A percentile compares a stretch with the other conserved stretches of the same genome.
phyloP scores from a whole-genome alignment of 2,113 vertebrate species.

The Vanacampus margaritifer region DNA sequence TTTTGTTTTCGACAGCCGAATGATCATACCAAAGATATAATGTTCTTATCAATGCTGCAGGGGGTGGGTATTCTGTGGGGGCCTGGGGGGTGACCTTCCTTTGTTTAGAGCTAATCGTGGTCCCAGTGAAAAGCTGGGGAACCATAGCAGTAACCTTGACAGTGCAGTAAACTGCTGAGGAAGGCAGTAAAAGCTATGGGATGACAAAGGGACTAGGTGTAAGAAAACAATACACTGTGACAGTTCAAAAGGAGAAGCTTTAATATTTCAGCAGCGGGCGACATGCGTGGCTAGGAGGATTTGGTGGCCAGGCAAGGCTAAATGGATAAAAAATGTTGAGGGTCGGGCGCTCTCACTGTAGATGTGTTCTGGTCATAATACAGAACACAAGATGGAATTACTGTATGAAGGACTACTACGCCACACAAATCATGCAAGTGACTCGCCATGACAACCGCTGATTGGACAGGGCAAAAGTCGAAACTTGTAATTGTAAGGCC shows the following conservation, averaged over 20 bases:
- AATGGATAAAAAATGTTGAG: constrained; percentile 6
- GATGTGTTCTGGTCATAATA: neutral
- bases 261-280: constrained; percentile 57
- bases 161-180: constrained; percentile 68
- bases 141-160: constrained; percentile 65
- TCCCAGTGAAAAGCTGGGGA: constrained; percentile 32
- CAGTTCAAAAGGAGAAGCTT: constrained; percentile 65
- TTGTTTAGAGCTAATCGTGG: constrained; percentile 40
- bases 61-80: neutral
- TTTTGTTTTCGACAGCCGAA: constrained; percentile 33
- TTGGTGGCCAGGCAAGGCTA: constrained; percentile 29
- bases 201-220: constrained; percentile 61
- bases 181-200: constrained; percentile 60
- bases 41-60: constrained; percentile 20
- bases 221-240: constrained; percentile 70
- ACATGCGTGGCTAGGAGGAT: constrained; percentile 5
- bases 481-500: no score
- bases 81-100: constrained; percentile 55
- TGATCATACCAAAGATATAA: constrained; percentile 47
- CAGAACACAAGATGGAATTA: neutral
- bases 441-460: no score
- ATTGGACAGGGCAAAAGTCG: no score
- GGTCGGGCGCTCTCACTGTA: neutral
- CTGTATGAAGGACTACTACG: neutral
- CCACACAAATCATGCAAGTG: neutral